These are phyloP conservation scores for Onchidella celtica DNA, from an alignment of 2,888 invertebrate genomes.

Conservation along the genomic window DNA sequence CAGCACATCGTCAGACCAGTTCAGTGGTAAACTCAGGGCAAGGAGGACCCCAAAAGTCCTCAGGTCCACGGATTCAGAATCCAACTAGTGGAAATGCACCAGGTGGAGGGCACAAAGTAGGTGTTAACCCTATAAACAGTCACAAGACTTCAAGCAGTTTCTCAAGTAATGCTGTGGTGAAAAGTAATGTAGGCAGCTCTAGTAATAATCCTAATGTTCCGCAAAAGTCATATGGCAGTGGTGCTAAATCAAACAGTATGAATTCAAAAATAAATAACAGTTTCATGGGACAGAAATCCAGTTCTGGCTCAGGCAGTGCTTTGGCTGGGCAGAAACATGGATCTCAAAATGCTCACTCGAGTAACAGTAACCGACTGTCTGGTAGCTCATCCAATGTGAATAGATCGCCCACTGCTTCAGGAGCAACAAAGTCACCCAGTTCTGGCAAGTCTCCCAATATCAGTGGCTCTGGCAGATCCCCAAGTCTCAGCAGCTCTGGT, in stretches of 20 bases:
- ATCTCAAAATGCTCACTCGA: not conserved
- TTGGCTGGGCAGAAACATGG: constrained; percentile 10
- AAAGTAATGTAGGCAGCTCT: constrained; percentile 36
- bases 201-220: constrained; percentile 25
- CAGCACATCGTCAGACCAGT: constrained; percentile 43
- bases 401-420: constrained; percentile 29
- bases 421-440: constrained; percentile 41
- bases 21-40: constrained; percentile 13
- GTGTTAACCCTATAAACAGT: not conserved
- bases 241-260: constrained; percentile 4
- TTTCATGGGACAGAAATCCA: not conserved
- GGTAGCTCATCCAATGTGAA: not conserved
- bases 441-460: constrained; percentile 41
- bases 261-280: not conserved
- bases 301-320: not conserved
- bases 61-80: constrained; percentile 13
- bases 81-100: constrained; percentile 12
- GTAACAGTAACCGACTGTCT: not conserved
- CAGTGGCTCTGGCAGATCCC: constrained; percentile 25
- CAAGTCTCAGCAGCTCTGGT: constrained; percentile 22
- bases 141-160: constrained; percentile 11
- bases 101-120: constrained; percentile 15
- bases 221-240: constrained; percentile 16
- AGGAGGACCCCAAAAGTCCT: not conserved
- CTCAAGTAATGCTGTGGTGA: constrained; percentile 15